Percentiles rank a stretch among this genome's conserved stretches.
These are phyloP conservation scores for Tetragonula carbonaria DNA, from an alignment of 2,888 invertebrate species.

Conservation along the genomic window DNA sequence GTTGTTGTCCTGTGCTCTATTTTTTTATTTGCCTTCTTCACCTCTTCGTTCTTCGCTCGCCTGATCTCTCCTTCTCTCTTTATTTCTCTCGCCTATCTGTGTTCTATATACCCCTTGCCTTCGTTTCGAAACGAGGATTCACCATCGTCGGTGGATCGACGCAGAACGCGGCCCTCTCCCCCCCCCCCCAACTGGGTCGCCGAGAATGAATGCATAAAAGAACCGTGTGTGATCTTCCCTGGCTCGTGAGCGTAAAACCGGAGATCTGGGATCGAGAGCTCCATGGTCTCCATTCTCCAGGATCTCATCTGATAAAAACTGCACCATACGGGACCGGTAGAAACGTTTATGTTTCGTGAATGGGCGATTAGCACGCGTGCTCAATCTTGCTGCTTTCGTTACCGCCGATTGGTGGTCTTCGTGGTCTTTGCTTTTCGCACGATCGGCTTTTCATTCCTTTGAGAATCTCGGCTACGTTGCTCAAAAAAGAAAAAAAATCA, in stretches of 20 bases:
- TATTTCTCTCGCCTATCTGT: constrained; percentile 28
- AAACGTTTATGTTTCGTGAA: not conserved
- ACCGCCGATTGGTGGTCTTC: no score
- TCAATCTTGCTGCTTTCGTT: no score
- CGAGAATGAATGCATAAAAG: constrained; percentile 36
- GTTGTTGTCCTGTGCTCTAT: constrained; percentile 12
- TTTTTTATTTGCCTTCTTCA: constrained; percentile 37
- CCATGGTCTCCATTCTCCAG: not conserved
- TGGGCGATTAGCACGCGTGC: not conserved
- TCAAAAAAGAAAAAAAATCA: no score
- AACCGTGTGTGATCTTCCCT: constrained; percentile 37
- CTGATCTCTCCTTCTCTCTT: constrained; percentile 30
- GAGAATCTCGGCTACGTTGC: no score
- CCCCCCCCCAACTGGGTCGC: constrained; percentile 11
- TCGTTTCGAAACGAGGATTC: constrained; percentile 27
- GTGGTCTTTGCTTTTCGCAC: no score
- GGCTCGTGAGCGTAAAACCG: constrained; percentile 7
- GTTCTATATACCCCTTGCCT: not conserved
- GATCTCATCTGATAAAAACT: no score
- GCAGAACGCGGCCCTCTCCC: constrained; percentile 20
- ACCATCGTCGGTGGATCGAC: constrained; percentile 35
- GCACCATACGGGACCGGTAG: no score
- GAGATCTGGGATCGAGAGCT: constrained; percentile 34
- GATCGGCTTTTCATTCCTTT: no score
- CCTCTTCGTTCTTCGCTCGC: constrained; percentile 36